A percentile compares a stretch with the other conserved stretches of the same genome.
Conservation (phyloP, 2,113 vertebrate genomes). For the Gnathochromis pfefferi region DNA sequence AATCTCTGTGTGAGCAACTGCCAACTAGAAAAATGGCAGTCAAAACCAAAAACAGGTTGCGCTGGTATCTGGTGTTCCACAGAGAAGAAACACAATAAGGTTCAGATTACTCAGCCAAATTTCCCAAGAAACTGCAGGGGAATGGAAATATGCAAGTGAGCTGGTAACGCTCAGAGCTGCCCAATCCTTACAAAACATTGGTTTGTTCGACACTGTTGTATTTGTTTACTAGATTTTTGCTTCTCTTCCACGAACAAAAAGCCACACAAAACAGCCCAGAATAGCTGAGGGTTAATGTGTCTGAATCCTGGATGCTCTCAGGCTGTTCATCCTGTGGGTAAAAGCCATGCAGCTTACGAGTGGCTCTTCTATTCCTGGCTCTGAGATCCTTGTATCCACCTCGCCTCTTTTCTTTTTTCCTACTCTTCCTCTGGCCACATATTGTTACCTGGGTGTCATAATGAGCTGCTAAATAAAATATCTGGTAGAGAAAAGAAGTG, state of each 20-base stretch:
- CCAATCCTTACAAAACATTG: conserved; percentile 15
- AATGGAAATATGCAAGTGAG: conserved; percentile 30
- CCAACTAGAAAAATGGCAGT: conserved; percentile 51
- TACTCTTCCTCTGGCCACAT: conserved; percentile 23
- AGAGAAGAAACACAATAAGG: conserved; percentile 57
- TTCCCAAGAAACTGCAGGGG: conserved; percentile 31
- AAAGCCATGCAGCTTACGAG: conserved; percentile 27
- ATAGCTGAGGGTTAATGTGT: conserved; percentile 59
- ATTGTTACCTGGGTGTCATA: conserved; percentile 29
- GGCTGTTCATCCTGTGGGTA: conserved; percentile 38
- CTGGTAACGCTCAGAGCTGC: conserved; percentile 15
- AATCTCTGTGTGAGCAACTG: conserved; percentile 55
- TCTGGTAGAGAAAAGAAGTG: conserved; percentile 36
- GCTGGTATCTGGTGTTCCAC: conserved; percentile 50
- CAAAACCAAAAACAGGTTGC: conserved; percentile 58
- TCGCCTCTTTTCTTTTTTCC: background rate
- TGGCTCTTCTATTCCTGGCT: conserved; percentile 20
- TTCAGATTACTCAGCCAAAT: conserved; percentile 62
- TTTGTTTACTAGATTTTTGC: conserved; percentile 53
- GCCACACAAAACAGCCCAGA: conserved; percentile 51
- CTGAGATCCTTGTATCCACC: conserved; percentile 5
- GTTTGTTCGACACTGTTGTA: conserved; percentile 14
- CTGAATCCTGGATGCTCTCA: conserved; percentile 35
- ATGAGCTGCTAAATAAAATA: conserved; percentile 62
- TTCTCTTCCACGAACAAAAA: conserved; percentile 55